These are phyloP conservation scores for Choreutis nemorana DNA, from an alignment of 2,888 invertebrate genomes.

Conservation along the genomic window DNA sequence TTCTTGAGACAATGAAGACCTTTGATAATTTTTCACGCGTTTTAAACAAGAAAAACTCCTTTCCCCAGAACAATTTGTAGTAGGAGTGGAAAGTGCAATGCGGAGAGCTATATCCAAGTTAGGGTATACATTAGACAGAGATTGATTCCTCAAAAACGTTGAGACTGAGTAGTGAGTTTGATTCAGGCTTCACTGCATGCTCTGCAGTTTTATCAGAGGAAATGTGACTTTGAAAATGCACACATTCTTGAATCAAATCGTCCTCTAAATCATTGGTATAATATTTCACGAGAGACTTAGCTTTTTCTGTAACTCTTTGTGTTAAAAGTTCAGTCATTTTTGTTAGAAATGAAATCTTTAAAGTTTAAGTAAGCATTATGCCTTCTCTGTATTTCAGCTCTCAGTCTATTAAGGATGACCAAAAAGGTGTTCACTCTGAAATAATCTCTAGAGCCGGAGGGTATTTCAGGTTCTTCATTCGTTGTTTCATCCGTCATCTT, in stretches of 20 bases:
- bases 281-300: constrained; percentile 6
- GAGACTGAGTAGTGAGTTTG: constrained; percentile 8
- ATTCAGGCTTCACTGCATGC: constrained; percentile 5
- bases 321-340: constrained; percentile 9
- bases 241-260: constrained; percentile 8
- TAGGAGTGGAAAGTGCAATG: constrained; percentile 11
- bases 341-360: constrained; percentile 10
- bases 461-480: neutral
- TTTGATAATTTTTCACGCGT: neutral
- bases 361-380: constrained; percentile 7
- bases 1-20: neutral
- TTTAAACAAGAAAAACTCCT: constrained; percentile 10
- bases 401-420: constrained; percentile 7
- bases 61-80: constrained; percentile 14
- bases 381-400: constrained; percentile 6
- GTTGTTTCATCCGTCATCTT: constrained; percentile 8
- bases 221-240: constrained; percentile 10
- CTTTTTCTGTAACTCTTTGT: constrained; percentile 9
- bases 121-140: constrained; percentile 8
- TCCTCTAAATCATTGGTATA: constrained; percentile 9
- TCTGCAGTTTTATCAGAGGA: constrained; percentile 10
- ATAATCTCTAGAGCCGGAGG: constrained; percentile 2
- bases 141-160: constrained; percentile 6
- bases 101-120: constrained; percentile 12
- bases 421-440: constrained; percentile 7